Percentiles rank a stretch among this genome's conserved stretches.
phyloP scores from a whole-genome alignment of 2,797 vertebrate species.

The Takifugu rubripes region DNA sequence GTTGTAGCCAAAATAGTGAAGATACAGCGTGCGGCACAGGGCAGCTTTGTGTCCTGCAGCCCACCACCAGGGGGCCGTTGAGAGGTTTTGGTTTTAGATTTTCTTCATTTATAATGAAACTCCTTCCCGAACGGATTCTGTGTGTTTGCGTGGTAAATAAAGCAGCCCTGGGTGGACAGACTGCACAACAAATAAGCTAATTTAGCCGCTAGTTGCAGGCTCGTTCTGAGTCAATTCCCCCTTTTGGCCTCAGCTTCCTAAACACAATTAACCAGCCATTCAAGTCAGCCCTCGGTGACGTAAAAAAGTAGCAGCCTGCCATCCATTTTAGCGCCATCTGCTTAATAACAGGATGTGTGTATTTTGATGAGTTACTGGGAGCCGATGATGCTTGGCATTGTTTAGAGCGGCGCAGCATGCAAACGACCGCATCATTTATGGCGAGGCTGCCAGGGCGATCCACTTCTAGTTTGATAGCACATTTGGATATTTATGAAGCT shows the following conservation, averaged over 20 bases:
- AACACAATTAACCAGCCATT: constrained; percentile 7
- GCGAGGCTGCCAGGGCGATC: constrained; percentile 48
- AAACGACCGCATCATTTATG: constrained; percentile 52
- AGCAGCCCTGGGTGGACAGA: not conserved
- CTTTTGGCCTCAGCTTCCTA: not conserved
- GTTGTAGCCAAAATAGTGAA: too few species aligned
- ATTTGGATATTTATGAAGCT: constrained; percentile 76
- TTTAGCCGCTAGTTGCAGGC: not conserved
- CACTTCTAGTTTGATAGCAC: constrained; percentile 63
- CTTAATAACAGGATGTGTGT: constrained; percentile 7
- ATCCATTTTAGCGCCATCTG: not conserved
- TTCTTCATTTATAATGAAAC: too few species aligned
- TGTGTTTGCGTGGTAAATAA: not conserved
- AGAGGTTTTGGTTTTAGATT: too few species aligned
- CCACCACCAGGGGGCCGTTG: too few species aligned
- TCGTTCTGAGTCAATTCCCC: not conserved
- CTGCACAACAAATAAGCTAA: not conserved
- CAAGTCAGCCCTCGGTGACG: constrained; percentile 11
- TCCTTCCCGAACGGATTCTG: too few species aligned
- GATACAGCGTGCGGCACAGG: too few species aligned
- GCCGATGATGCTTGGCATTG: constrained; percentile 29
- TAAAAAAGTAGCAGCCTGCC: constrained; percentile 13
- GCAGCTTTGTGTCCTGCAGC: too few species aligned
- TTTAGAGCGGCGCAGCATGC: constrained; percentile 26
- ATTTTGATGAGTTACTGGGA: constrained; percentile 25